phyloP scores from a whole-genome alignment of 2,888 invertebrate genomes.

The Suillia variegata region DNA sequence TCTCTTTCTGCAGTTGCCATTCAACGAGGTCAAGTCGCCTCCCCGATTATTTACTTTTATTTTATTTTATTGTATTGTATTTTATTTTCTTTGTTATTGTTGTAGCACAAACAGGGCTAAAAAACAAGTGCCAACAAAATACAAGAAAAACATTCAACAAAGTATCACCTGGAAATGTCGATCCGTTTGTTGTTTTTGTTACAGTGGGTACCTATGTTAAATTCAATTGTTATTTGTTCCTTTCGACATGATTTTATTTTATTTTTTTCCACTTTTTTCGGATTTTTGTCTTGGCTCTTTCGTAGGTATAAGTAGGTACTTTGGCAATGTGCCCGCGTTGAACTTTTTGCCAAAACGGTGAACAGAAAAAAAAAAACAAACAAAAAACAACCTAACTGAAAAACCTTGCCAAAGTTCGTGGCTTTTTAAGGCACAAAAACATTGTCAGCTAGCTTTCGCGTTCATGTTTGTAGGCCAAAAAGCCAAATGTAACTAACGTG shows the following conservation, averaged over 20 bases:
- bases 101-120: not conserved
- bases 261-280: not conserved
- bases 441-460: not conserved
- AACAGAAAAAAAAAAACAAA: no score
- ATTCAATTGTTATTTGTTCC: constrained; percentile 3
- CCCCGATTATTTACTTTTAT: no score
- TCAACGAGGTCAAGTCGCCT: constrained; percentile 3
- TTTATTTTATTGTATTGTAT: no score
- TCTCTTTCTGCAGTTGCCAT: not conserved
- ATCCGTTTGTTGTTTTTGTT: not conserved
- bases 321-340: constrained; percentile 18
- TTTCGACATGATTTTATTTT: not conserved
- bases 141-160: not conserved
- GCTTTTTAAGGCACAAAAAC: not conserved
- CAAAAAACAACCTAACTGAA: constrained; percentile 32
- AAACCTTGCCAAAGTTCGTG: not conserved
- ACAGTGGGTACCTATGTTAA: not conserved
- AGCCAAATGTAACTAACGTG: not conserved
- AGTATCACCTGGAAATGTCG: not conserved
- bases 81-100: not conserved
- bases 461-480: constrained; percentile 41
- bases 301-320: not conserved
- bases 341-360: not conserved
- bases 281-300: not conserved
- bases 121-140: not conserved